Evolutionary conservation across 2,113 vertebrate species (phyloP), one percentile per base, ranked within the genome.

Genomic region (Ceyx cyanopectus): DNA sequence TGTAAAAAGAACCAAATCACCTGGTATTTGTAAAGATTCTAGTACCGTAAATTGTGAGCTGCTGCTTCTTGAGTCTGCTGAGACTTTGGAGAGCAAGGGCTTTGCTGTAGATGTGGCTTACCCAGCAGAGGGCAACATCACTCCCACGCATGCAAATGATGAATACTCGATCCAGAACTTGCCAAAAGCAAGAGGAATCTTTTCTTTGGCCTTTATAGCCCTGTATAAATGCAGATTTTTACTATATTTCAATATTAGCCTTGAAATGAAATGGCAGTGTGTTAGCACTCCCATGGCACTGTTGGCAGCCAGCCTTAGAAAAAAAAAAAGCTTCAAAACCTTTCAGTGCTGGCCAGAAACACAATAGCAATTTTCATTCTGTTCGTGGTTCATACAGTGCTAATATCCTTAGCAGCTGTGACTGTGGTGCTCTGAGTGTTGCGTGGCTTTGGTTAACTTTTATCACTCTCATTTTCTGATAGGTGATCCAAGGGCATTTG

Each of bases 91-190:
- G 46, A 62, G 26, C 29, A 10, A 34, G 53, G n/a, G 26, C n/a
- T 81, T 77, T 61, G n/a, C n/a, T 93, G 2, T 23, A 24, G 6
- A 8, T 48, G 34, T 66, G 70, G 6, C 23, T 79, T 82, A 80
- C 70, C 91, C 95, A 92, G 67, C 85, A 96, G 91, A 94, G 91
- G 92, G 94, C 91, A 95, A 92, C 70, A 76, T 87, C 74, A 69
- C 67, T 81, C 83, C 79, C 84, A 1, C 51, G 30, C 63, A 40
- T 6, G 30, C 21, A 87, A 87, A 20, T 27, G 8, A 20, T 65
- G 23, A 21, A 2, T 29, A 9, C 67, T 66, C 29, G 48, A 86
- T 78, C 84, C 81, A 46, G 79, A 87, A 69, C 62, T 73, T 62
- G 29, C 60, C 12, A 7, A 93, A 87, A 79, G 70, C 46, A 51